Conservation (phyloP, 2,888 invertebrate genomes). For the Polyommatus icarus region DNA sequence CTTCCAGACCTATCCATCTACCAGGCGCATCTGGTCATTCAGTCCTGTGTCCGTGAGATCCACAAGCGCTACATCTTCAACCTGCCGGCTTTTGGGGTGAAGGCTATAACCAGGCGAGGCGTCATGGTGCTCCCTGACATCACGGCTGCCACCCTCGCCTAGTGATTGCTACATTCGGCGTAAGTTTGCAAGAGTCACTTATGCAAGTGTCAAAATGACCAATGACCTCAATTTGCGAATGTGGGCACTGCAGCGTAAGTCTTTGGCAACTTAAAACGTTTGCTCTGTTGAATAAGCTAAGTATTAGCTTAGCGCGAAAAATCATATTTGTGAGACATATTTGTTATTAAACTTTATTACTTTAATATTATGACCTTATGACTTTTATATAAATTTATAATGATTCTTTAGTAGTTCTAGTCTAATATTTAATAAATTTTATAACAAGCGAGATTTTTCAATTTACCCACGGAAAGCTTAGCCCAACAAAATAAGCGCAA, state of each 20-base stretch:
- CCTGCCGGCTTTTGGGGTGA: constrained; percentile 93
- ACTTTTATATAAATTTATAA: neutral
- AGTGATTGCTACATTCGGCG: neutral
- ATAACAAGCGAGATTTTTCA: neutral
- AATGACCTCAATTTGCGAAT: too few relatives aligned
- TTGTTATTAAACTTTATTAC: too few relatives aligned
- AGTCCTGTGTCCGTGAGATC: constrained; percentile 92
- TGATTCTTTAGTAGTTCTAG: neutral
- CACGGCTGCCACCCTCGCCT: constrained; percentile 44
- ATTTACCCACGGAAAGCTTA: too few relatives aligned
- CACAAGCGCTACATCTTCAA: constrained; percentile 93
- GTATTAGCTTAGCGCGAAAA: too few relatives aligned
- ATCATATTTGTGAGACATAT: too few relatives aligned
- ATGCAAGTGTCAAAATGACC: too few relatives aligned
- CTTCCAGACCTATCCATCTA: constrained; percentile 84
- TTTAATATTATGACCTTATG: too few relatives aligned
- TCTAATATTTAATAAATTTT: neutral
- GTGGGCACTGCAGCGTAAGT: too few relatives aligned
- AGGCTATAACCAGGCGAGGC: constrained; percentile 90
- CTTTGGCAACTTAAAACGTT: too few relatives aligned
- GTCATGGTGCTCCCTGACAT: constrained; percentile 86
- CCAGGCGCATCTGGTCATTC: constrained; percentile 90
- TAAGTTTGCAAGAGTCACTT: too few relatives aligned
- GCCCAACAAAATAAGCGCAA: too few relatives aligned
- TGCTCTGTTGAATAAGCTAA: too few relatives aligned